phyloP scores from a whole-genome alignment of 2,888 invertebrate genomes.

The Magallana nippona region DNA sequence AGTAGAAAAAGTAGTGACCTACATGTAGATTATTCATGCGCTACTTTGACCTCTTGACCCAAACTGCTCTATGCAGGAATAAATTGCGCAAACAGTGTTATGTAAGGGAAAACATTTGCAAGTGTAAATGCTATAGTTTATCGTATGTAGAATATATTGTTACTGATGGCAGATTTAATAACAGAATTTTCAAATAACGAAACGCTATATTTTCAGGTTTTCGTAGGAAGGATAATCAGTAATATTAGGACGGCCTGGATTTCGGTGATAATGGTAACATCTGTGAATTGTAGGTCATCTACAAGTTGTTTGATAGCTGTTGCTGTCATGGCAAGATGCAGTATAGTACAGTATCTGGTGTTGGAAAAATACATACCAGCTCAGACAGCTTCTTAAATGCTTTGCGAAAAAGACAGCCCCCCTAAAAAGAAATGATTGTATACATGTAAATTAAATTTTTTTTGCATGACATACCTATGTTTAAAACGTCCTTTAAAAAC shows the following conservation, averaged over 20 bases:
- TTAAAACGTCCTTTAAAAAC: too few relatives aligned
- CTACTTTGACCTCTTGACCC: too few relatives aligned
- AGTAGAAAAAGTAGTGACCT: too few relatives aligned
- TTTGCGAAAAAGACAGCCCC: too few relatives aligned
- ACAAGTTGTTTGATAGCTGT: slow-evolving; percentile 51
- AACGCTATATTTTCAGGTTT: neutral
- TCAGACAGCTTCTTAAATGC: slow-evolving; percentile 49
- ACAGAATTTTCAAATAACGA: slow-evolving; percentile 12
- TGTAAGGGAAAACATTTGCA: too few relatives aligned
- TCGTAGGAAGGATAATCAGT: neutral
- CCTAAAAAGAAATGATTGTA: too few relatives aligned
- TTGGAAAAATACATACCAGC: slow-evolving; percentile 41
- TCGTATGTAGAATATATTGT: neutral
- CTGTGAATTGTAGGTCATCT: slow-evolving; percentile 43
- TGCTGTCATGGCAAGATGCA: slow-evolving; percentile 55
- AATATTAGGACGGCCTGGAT: slow-evolving; percentile 50
- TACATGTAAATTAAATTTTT: too few relatives aligned
- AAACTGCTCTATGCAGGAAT: too few relatives aligned
- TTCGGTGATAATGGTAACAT: slow-evolving; percentile 26
- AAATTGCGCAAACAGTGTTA: too few relatives aligned
- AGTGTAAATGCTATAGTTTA: too few relatives aligned
- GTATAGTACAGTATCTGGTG: slow-evolving; percentile 8
- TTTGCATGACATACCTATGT: too few relatives aligned
- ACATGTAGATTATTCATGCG: too few relatives aligned
- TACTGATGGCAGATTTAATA: neutral